Evolutionary conservation across 2,888 invertebrate species (phyloP).

Genomic region (Rhodophaea formosa): DNA sequence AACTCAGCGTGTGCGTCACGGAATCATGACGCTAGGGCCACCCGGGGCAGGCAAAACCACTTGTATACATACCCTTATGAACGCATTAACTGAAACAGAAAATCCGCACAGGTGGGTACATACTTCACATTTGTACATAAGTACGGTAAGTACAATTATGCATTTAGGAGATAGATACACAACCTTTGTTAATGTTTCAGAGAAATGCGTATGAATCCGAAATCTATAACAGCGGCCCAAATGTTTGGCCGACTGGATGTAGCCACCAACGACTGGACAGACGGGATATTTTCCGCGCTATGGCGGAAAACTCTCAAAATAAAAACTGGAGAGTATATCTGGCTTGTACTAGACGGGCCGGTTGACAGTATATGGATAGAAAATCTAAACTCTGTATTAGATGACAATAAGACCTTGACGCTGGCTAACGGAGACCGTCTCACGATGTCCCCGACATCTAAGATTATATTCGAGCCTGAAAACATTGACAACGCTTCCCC

Average conservation of each 20-base stretch:
- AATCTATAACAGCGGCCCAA: constrained; percentile 97
- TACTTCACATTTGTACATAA: not conserved
- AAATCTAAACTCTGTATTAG: constrained; percentile 97
- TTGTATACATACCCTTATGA: constrained; percentile 95
- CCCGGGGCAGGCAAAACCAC: constrained; percentile 97
- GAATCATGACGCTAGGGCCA: constrained; percentile 97
- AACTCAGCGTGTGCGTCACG: constrained; percentile 96
- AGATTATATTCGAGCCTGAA: constrained; percentile 98
- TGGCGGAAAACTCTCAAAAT: constrained; percentile 96
- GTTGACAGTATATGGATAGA: constrained; percentile 99
- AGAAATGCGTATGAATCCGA: constrained; percentile 99
- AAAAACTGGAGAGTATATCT: constrained; percentile 93
- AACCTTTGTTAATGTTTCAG: constrained; percentile 51
- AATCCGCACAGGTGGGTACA: constrained; percentile 86
- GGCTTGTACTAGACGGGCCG: constrained; percentile 97
- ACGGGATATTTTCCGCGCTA: constrained; percentile 97
- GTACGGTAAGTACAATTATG: not conserved
- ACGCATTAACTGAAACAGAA: constrained; percentile 92
- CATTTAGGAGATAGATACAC: too few species aligned
- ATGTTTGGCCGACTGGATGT: constrained; percentile 98
- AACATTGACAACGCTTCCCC: constrained; percentile 99
- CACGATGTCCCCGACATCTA: constrained; percentile 95
- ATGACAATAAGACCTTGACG: constrained; percentile 97
- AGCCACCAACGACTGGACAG: constrained; percentile 99
- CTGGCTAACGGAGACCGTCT: constrained; percentile 97